phyloP scores from a whole-genome alignment of 2,888 invertebrate species.

The Monoplex corrugatus region DNA sequence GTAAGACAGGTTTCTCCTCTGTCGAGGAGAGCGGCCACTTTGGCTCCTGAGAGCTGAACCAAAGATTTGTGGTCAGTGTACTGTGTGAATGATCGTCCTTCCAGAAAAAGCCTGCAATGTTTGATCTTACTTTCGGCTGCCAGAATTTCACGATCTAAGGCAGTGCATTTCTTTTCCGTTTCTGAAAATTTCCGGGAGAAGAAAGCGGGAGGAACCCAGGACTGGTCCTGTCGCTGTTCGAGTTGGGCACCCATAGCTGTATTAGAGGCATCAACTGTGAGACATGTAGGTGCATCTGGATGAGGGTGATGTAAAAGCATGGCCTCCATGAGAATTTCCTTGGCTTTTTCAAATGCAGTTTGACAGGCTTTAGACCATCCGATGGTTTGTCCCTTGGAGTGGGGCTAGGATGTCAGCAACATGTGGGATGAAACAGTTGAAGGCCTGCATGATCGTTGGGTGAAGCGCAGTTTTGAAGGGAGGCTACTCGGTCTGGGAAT shows the following conservation, averaged over 20 bases:
- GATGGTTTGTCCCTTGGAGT: slow-evolving; percentile 45
- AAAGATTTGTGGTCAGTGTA: too few species aligned
- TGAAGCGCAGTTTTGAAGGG: slow-evolving; percentile 16
- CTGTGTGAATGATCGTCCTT: too few species aligned
- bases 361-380: slow-evolving; percentile 43
- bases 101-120: too few species aligned
- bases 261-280: slow-evolving; percentile 50
- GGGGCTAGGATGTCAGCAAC: slow-evolving; percentile 39
- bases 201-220: too few species aligned
- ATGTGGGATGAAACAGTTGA: slow-evolving; percentile 44
- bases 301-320: slow-evolving; percentile 42
- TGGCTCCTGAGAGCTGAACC: too few species aligned
- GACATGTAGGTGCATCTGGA: slow-evolving; percentile 28
- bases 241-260: slow-evolving; percentile 41
- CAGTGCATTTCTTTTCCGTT: too few species aligned
- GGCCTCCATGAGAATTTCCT: slow-evolving; percentile 27
- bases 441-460: slow-evolving; percentile 9
- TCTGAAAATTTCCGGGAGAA: too few species aligned
- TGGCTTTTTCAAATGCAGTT: slow-evolving; percentile 43
- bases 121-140: too few species aligned
- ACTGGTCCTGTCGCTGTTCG: slow-evolving; percentile 24
- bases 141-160: too few species aligned
- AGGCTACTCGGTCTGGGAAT: slow-evolving; percentile 24
- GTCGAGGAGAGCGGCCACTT: too few species aligned
- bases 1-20: too few species aligned